These are phyloP conservation scores for Globia sparganii DNA, from an alignment of 2,888 invertebrate species.

Conservation along the genomic window DNA sequence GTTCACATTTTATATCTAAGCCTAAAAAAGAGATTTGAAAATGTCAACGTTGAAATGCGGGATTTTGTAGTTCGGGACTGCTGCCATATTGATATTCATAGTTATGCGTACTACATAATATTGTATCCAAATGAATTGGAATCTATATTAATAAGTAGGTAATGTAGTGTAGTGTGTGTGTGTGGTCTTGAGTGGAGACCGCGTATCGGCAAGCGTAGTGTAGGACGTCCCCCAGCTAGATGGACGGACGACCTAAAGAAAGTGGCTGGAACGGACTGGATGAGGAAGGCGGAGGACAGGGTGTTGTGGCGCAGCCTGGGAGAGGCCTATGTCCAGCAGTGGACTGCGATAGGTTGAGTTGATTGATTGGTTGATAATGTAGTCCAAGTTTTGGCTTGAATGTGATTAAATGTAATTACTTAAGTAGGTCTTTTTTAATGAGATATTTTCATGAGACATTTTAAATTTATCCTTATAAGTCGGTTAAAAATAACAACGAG, in stretches of 20 bases:
- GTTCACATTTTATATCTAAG: constrained; percentile 70
- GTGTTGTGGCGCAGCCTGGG: too few relatives aligned
- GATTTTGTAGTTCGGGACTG: constrained; percentile 56
- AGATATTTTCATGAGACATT: not conserved
- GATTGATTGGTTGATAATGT: too few relatives aligned
- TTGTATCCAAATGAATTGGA: constrained; percentile 18
- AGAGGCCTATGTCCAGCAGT: too few relatives aligned
- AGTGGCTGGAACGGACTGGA: too few relatives aligned
- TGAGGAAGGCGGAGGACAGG: too few relatives aligned
- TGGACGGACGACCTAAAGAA: too few relatives aligned
- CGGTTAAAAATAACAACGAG: not conserved
- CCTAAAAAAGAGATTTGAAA: constrained; percentile 72
- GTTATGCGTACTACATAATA: not conserved
- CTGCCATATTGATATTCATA: constrained; percentile 17
- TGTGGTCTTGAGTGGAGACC: too few relatives aligned
- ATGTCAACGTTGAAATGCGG: constrained; percentile 72
- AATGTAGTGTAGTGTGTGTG: too few relatives aligned
- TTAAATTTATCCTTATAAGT: not conserved
- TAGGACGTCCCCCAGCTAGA: too few relatives aligned
- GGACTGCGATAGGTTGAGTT: too few relatives aligned
- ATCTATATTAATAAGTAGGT: not conserved
- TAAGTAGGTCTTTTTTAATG: not conserved
- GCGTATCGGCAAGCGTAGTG: too few relatives aligned
- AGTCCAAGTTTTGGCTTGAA: not conserved
- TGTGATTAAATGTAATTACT: not conserved